Conservation (phyloP, 2,797 vertebrate genomes). For the Mionectes olivaceus region DNA sequence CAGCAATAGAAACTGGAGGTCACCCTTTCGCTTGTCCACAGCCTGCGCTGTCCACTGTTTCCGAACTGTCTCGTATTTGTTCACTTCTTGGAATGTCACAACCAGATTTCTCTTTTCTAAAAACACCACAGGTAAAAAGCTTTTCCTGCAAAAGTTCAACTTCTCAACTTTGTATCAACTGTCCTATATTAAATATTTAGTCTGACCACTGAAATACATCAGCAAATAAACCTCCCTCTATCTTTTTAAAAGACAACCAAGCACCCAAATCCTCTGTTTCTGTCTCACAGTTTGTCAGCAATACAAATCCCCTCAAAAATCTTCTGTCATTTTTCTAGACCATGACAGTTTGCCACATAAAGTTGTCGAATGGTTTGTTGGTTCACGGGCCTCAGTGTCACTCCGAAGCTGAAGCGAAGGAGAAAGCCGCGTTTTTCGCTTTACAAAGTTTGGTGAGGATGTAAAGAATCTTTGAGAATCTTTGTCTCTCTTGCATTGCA, state of each 20-base stretch:
- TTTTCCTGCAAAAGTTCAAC: not conserved
- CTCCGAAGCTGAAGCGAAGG: slow-evolving; percentile 94
- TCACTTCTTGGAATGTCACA: slow-evolving; percentile 89
- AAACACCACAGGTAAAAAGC: slow-evolving; percentile 88
- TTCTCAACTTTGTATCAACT: not conserved
- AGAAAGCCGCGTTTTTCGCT: slow-evolving; percentile 92
- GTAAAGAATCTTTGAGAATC: not conserved
- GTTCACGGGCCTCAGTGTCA: slow-evolving; percentile 93
- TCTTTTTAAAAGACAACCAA: not conserved
- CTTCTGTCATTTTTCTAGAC: slow-evolving; percentile 78
- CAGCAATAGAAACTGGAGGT: slow-evolving; percentile 67
- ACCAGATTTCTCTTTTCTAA: slow-evolving; percentile 90
- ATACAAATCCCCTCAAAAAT: not conserved
- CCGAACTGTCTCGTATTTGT: slow-evolving; percentile 89
- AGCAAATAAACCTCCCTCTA: not conserved
- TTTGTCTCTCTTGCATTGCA: not conserved
- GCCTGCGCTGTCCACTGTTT: slow-evolving; percentile 79
- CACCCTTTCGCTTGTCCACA: slow-evolving; percentile 66
- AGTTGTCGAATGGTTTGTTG: slow-evolving; percentile 91
- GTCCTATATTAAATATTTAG: not conserved
- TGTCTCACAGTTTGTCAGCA: not conserved
- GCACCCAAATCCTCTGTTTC: not conserved
- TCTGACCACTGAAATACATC: not conserved
- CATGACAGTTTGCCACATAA: slow-evolving; percentile 91
- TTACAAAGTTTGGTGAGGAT: slow-evolving; percentile 91